Conservation (phyloP, 2,888 invertebrate genomes). For the Adelphocoris suturalis region DNA sequence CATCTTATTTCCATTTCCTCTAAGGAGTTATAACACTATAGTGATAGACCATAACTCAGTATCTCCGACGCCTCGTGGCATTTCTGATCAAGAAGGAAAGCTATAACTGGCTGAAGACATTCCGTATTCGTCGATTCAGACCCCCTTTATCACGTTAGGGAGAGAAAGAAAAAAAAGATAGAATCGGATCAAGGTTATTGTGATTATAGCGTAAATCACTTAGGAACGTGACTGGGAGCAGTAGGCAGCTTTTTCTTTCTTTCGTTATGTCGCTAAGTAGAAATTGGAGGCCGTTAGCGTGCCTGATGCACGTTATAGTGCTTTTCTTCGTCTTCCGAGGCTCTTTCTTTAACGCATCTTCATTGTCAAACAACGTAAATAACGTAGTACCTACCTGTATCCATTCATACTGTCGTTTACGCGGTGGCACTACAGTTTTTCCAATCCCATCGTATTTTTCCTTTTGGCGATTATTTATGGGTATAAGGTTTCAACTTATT, state of each 20-base stretch:
- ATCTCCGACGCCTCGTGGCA: not conserved
- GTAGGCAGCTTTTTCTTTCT: conserved; percentile 62
- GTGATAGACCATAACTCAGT: not conserved
- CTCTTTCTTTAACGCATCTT: conserved; percentile 25
- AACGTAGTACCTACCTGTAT: not conserved
- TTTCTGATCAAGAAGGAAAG: conserved; percentile 27
- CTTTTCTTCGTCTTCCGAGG: not conserved
- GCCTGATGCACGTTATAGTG: conserved; percentile 26
- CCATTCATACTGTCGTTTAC: not conserved
- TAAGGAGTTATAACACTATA: not conserved
- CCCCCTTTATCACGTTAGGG: conserved; percentile 37
- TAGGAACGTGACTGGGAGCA: conserved; percentile 64
- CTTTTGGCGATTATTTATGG: no score
- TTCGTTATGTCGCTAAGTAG: conserved; percentile 62
- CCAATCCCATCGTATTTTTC: no score
- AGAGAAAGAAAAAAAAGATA: conserved; percentile 41
- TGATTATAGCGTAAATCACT: conserved; percentile 67
- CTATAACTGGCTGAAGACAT: conserved; percentile 15
- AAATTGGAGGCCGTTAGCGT: conserved; percentile 62
- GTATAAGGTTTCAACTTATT: no score
- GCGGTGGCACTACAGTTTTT: no score
- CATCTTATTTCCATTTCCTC: not conserved
- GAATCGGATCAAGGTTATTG: conserved; percentile 57
- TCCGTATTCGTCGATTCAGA: conserved; percentile 48
- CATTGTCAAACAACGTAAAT: conserved; percentile 10